These are phyloP conservation scores for Zophobas morio DNA, from an alignment of 1,140 invertebrate genomes.

Conservation along the genomic window DNA sequence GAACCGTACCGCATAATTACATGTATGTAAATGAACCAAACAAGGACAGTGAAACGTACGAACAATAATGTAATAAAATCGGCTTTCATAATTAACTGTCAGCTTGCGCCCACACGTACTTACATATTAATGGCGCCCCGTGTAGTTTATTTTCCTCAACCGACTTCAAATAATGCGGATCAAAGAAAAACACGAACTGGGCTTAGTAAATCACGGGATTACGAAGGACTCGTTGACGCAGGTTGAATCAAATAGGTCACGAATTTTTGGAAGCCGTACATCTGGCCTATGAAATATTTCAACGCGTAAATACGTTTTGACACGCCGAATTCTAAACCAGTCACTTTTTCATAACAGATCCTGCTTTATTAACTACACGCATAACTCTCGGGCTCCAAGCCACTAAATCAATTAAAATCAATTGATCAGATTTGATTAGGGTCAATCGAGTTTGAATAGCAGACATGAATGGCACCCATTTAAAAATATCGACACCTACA, in stretches of 20 bases:
- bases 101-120: constrained; percentile 26
- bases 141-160: neutral
- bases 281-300: no score
- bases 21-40: constrained; percentile 48
- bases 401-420: constrained; percentile 35
- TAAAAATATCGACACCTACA: constrained; percentile 25
- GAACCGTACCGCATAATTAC: constrained; percentile 43
- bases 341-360: neutral
- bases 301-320: no score
- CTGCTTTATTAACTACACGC: neutral
- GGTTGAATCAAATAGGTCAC: no score
- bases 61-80: constrained; percentile 47
- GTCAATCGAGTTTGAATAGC: constrained; percentile 15
- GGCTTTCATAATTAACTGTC: constrained; percentile 28
- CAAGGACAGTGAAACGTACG: constrained; percentile 36
- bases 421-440: constrained; percentile 34
- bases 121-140: neutral
- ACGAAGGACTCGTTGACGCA: no score
- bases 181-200: no score
- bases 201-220: no score
- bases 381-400: constrained; percentile 12
- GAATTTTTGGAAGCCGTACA: no score
- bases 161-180: neutral
- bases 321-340: no score
- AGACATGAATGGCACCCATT: constrained; percentile 3